These are phyloP conservation scores for Cyrtorhinus lividipennis DNA, from an alignment of 1,140 invertebrate species.

Conservation along the genomic window DNA sequence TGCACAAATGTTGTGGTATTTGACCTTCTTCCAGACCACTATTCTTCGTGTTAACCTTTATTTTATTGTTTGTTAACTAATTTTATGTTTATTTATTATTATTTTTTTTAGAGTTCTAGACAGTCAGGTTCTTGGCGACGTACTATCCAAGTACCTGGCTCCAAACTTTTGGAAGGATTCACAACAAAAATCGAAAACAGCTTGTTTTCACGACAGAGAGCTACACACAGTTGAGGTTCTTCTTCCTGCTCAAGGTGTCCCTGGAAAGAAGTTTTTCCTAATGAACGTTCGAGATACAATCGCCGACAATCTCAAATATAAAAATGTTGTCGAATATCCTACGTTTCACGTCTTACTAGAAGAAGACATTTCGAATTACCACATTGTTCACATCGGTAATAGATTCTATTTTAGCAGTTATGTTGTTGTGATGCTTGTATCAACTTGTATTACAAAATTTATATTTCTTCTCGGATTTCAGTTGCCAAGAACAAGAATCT, in stretches of 20 bases:
- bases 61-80: too few species aligned
- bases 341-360: slow-evolving; percentile 48
- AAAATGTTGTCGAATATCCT: slow-evolving; percentile 60
- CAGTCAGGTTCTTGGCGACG: not conserved
- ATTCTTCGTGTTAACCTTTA: too few species aligned
- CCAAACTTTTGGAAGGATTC: not conserved
- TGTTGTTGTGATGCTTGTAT: not conserved
- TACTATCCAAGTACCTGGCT: not conserved
- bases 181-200: not conserved
- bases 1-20: not conserved
- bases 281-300: slow-evolving; percentile 42
- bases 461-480: not conserved
- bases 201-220: not conserved
- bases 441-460: too few species aligned
- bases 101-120: not conserved
- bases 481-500: not conserved
- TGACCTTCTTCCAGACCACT: too few species aligned
- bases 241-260: not conserved
- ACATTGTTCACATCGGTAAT: slow-evolving; percentile 9
- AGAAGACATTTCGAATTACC: slow-evolving; percentile 21
- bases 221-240: not conserved
- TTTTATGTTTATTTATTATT: not conserved
- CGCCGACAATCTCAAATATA: slow-evolving; percentile 49
- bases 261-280: slow-evolving; percentile 41
- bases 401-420: too few species aligned